Percentiles rank a stretch among this genome's conserved stretches.
phyloP scores from a whole-genome alignment of 2,797 vertebrate species.

The Columba guinea region DNA sequence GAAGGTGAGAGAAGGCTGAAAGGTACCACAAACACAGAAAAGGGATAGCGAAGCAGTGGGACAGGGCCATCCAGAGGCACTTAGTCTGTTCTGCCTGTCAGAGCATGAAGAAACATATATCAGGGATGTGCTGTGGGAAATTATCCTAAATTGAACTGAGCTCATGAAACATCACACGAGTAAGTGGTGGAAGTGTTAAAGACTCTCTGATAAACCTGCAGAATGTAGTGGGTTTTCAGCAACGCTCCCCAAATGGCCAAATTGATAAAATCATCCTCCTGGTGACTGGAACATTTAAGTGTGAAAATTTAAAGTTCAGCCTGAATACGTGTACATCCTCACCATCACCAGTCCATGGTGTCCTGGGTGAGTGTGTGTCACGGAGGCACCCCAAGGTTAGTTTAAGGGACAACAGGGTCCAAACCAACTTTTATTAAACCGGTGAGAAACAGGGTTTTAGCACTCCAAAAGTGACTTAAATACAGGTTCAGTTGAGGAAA shows the following conservation, averaged over 20 bases:
- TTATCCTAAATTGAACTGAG: not conserved
- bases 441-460: too few relatives aligned
- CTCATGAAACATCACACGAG: not conserved
- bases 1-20: not conserved
- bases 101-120: not conserved
- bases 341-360: fast-evolving
- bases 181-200: not conserved
- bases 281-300: not conserved
- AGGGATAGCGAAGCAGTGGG: not conserved
- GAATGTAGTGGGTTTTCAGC: not conserved
- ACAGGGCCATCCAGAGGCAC: not conserved
- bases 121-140: not conserved
- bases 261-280: not conserved
- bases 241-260: not conserved
- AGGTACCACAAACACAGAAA: not conserved
- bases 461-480: too few relatives aligned
- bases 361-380: not conserved
- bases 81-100: not conserved
- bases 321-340: not conserved
- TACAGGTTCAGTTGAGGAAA: too few relatives aligned
- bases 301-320: not conserved
- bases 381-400: too few relatives aligned
- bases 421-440: too few relatives aligned
- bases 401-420: too few relatives aligned
- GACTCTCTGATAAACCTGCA: not conserved